Evolutionary conservation across 2,797 vertebrate species (phyloP).

Genomic region (Ataeniobius toweri): DNA sequence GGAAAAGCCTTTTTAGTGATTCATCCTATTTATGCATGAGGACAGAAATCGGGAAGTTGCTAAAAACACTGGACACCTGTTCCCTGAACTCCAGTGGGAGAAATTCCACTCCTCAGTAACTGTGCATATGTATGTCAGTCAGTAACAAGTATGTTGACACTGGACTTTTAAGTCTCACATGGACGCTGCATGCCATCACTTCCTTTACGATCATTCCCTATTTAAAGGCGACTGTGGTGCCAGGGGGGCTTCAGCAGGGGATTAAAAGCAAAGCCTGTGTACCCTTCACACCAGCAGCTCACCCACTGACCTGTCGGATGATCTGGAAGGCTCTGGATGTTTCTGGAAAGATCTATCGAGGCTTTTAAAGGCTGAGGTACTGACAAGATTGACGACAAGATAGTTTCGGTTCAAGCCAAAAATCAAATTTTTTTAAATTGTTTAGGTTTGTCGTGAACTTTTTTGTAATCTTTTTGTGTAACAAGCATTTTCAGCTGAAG

Average conservation of each 20-base stretch:
- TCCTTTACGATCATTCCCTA: conserved; percentile 53
- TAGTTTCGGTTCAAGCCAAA: not conserved
- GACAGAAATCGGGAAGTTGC: conserved; percentile 34
- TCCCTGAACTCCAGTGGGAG: conserved; percentile 45
- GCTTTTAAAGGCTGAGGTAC: conserved; percentile 15
- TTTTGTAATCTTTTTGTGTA: not conserved
- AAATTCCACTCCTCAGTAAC: conserved; percentile 53
- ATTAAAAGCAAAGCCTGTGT: conserved; percentile 46
- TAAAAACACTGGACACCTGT: conserved; percentile 70
- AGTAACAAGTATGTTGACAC: conserved; percentile 50
- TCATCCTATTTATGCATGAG: conserved; percentile 31
- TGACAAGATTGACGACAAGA: not conserved
- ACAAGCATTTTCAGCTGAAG: not conserved
- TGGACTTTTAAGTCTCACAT: conserved; percentile 49
- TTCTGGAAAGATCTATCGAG: conserved; percentile 2
- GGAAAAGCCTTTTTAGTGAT: conserved; percentile 25
- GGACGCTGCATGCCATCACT: conserved; percentile 46
- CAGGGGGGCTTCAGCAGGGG: conserved; percentile 44
- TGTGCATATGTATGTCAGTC: conserved; percentile 8
- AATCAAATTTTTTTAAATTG: not conserved
- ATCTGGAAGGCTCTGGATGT: conserved; percentile 2
- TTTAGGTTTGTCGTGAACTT: not conserved
- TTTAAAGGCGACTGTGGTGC: conserved; percentile 65
- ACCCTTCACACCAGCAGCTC: conserved; percentile 44
- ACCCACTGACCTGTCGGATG: conserved; percentile 43